These are phyloP conservation scores for Xylophagus ater DNA, from an alignment of 2,888 invertebrate genomes.

Conservation along the genomic window DNA sequence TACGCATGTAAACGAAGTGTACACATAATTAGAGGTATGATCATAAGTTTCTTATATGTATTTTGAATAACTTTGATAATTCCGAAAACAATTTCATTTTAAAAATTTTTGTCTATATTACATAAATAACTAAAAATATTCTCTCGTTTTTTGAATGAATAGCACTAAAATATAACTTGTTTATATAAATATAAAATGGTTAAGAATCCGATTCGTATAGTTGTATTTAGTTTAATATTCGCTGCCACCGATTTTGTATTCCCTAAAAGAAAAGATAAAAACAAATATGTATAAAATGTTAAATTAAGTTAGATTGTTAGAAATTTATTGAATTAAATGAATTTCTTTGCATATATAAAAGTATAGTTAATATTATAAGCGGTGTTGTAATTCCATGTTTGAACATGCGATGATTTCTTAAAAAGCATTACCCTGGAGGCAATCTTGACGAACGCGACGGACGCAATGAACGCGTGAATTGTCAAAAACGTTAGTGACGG, in stretches of 20 bases:
- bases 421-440: too few relatives aligned
- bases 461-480: too few relatives aligned
- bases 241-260: conserved; percentile 14
- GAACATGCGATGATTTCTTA: too few relatives aligned
- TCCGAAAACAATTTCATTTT: neutral
- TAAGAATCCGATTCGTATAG: conserved; percentile 14
- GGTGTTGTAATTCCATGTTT: neutral
- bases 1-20: too few relatives aligned
- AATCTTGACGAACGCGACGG: too few relatives aligned
- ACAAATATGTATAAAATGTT: neutral
- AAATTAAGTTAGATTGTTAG: neutral
- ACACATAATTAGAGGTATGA: too few relatives aligned
- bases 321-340: neutral
- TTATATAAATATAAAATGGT: conserved; percentile 11
- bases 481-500: too few relatives aligned
- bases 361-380: neutral
- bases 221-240: conserved; percentile 11
- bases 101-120: neutral
- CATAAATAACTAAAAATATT: neutral
- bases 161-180: conserved; percentile 9
- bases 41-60: too few relatives aligned
- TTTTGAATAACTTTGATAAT: too few relatives aligned
- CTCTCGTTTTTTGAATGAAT: neutral
- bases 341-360: neutral
- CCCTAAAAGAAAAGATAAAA: conserved; percentile 1